Percentiles rank a stretch among this genome's conserved stretches.
Conservation (phyloP, 2,113 vertebrate species). For the Heterotis niloticus region DNA sequence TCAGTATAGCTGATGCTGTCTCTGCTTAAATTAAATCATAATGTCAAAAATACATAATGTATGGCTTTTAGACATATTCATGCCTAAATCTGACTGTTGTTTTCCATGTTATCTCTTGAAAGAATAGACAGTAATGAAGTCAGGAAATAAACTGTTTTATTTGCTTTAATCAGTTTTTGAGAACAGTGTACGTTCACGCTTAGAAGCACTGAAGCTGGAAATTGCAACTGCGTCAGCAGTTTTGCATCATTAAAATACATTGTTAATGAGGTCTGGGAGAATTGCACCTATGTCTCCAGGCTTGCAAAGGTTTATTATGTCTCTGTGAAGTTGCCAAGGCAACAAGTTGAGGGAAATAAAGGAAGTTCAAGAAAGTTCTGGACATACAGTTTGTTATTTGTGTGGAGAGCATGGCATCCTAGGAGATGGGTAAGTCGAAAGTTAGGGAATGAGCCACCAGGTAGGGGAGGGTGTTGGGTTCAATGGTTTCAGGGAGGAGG, state of each 20-base stretch:
- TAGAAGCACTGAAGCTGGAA: background rate
- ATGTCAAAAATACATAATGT: too few species aligned
- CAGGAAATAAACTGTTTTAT: constrained; percentile 1
- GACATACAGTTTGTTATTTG: constrained; percentile 5
- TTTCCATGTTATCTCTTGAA: background rate
- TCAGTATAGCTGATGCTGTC: too few species aligned
- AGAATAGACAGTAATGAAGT: background rate
- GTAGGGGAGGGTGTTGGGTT: background rate
- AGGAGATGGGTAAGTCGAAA: background rate
- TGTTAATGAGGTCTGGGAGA: constrained; percentile 25
- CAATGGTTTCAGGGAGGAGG: background rate
- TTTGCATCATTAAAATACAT: constrained; percentile 18
- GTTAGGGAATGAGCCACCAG: background rate
- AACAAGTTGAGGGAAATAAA: constrained; percentile 34
- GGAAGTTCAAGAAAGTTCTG: constrained; percentile 4
- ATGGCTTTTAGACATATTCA: too few species aligned
- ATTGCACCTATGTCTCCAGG: constrained; percentile 10
- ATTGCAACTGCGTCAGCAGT: constrained; percentile 2
- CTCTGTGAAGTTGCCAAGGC: constrained; percentile 31
- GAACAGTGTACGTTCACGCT: background rate
- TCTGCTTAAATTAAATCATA: too few species aligned
- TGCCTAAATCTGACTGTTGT: background rate
- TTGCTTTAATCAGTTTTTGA: constrained; percentile 3
- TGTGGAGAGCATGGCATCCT: background rate
- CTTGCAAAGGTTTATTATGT: constrained; percentile 25